Base-by-base conservation (phyloP, 1,140 invertebrate species). In the Drosophila azteca region DNA sequence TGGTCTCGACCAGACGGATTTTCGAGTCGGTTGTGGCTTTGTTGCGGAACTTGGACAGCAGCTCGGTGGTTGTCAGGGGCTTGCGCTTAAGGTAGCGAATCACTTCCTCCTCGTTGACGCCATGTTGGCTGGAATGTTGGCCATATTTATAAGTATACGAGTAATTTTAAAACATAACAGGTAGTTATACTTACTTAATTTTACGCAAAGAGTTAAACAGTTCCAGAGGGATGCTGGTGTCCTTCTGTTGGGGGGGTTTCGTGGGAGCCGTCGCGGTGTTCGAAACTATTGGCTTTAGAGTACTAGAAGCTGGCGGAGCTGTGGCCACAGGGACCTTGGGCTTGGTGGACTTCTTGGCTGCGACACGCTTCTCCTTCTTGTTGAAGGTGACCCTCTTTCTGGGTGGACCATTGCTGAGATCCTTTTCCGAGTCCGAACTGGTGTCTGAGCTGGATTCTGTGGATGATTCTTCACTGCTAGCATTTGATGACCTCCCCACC, bases 41-140 rank as follows among this genome's bases (percentile, higher is more conserved):
- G n/a, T 96, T 96, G 91, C 97, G 98, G 92, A 99, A 98, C 92
- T 99, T 99, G 48, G 97, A 96, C 5, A 99, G 91, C 13, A 99
- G 92, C 90, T 99, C 98, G 0, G 97, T 98, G 0, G 97, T 96
- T 0, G 98, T 99, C 96, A 99, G 98, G 2, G 98, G 98, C 90
- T 99, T 99, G 1, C 98, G 94, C 81, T 96, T 96, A 13, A 99
- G 92, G 92, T 99, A 99, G 24, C 97, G 94, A 11, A 97, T 93
- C 4, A 99, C 97, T 1, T 97, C 96, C 77, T 99, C 98, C 92
- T 99, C 98, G 2, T 96, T 97, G 15, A 98, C 97, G 22, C 97
- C 97, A 77, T 96, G 97, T 82, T 96, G 95, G 85, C 95, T 97
- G 64, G 65, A 78, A 87, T 7, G 57, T 17, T 46, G 29, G n/a